phyloP scores from a whole-genome alignment of 2,113 vertebrate genomes.

The Polypterus senegalus region DNA sequence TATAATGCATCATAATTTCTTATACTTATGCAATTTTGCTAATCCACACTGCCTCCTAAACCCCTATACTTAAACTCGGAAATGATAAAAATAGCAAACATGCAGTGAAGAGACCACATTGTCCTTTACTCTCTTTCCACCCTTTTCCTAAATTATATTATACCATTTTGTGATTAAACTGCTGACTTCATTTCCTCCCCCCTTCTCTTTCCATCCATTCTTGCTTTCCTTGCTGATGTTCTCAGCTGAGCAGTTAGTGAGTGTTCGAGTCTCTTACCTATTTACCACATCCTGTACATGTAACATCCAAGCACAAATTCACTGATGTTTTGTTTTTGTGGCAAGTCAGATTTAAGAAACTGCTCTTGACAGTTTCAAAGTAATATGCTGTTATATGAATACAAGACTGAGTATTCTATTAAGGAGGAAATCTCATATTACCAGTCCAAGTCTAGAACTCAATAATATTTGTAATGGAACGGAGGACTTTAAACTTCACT shows the following conservation, averaged over 20 bases:
- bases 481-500: neutral
- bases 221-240: conserved; percentile 38
- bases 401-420: too few species aligned
- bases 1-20: too few species aligned
- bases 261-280: conserved; percentile 21
- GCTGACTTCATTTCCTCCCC: conserved; percentile 38
- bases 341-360: conserved; percentile 23
- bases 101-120: too few species aligned
- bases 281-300: conserved; percentile 24
- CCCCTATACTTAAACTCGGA: too few species aligned
- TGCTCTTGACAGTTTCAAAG: too few species aligned
- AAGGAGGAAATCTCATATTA: too few species aligned
- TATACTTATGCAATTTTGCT: too few species aligned
- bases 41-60: too few species aligned
- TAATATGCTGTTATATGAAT: too few species aligned
- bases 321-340: conserved; percentile 16
- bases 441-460: neutral
- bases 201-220: conserved; percentile 24
- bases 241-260: conserved; percentile 44
- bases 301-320: conserved; percentile 19
- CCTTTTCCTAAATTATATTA: neutral
- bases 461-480: neutral
- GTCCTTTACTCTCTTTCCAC: conserved; percentile 16
- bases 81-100: too few species aligned
- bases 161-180: conserved; percentile 22